Evolutionary conservation across 1,140 invertebrate genomes (phyloP), one percentile per base, ranked within the genome.

Genomic region (Drosophila subpulchrella): DNA sequence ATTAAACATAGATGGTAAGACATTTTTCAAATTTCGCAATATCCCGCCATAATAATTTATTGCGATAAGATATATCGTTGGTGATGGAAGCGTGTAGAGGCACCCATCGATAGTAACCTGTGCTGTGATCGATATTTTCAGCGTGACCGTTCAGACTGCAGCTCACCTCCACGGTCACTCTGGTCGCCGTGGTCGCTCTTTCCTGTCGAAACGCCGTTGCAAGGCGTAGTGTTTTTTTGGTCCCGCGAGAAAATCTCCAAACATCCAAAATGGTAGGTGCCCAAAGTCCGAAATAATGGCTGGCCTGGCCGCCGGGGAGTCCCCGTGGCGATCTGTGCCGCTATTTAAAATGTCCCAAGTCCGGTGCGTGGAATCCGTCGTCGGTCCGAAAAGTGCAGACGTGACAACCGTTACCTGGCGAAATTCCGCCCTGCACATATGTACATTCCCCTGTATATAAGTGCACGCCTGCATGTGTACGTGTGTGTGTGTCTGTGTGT

Each of bases 251-350:
- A 94, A 95, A 97, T 97, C 96, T 92, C 92, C 93, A 94, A 95
- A 95, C 96, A 97, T 97, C 96, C 95, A 96, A 95, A 93, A 97
- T 97, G 96, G 96, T 96, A 94, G 93, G 96, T 95, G 91, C 13
- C 61, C 78, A 65, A 67, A 36, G 76, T 71, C 2, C 1, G 27
- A 59, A 73, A 55, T 80, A 66, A 58, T 39, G 63, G 20, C 7
- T 46, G 6, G 3, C 39, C 30, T 50, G 47, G 50, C 41, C 15
- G 6, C 7, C 8, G 0, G 34, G 76, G n/a, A 2, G 10, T 20
- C 34, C 15, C 2, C 10, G 20, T 12, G 51, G 7, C 6, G 10
- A 30, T 58, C n/a, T 32, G 15, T 51, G 20, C 36, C 10, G 13
- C 15, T 67, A 86, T 84, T 81, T 80, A 17, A n/a, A 41, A 6